Evolutionary conservation across 2,113 vertebrate species (phyloP).

Genomic region (Raja brachyura): DNA sequence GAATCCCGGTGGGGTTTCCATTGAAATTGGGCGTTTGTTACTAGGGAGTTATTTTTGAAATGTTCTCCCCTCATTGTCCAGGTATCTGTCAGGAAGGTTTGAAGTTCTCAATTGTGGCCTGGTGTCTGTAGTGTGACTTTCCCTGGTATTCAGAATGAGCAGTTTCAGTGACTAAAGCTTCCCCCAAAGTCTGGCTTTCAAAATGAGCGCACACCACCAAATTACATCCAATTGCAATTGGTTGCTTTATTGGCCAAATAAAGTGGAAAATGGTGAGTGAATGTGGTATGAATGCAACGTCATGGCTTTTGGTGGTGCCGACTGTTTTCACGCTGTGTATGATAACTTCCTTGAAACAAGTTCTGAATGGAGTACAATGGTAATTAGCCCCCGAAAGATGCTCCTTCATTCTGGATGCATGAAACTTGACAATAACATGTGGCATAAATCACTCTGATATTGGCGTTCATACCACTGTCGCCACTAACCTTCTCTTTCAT

Average conservation of each 20-base stretch:
- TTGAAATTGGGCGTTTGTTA: background rate
- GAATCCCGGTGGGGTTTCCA: background rate
- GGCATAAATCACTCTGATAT: background rate
- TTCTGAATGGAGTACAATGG: background rate
- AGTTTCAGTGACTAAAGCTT: background rate
- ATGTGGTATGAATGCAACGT: background rate
- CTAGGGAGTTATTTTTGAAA: background rate
- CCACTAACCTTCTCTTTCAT: background rate
- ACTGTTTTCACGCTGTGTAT: background rate
- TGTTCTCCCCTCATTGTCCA: background rate
- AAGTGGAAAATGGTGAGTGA: slow-evolving; percentile 15
- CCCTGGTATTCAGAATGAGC: background rate
- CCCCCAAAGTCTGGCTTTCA: background rate
- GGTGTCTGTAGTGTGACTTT: background rate
- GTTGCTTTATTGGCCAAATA: background rate
- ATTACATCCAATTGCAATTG: background rate
- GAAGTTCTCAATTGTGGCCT: background rate
- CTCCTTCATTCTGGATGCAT: background rate
- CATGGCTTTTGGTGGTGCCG: background rate
- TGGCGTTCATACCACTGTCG: too few relatives aligned
- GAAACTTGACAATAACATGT: background rate
- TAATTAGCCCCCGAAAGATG: background rate
- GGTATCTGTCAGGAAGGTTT: background rate
- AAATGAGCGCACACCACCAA: background rate
- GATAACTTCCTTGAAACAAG: background rate